Conservation (phyloP, 2,888 invertebrate species). For the Isotomurus palustris region DNA sequence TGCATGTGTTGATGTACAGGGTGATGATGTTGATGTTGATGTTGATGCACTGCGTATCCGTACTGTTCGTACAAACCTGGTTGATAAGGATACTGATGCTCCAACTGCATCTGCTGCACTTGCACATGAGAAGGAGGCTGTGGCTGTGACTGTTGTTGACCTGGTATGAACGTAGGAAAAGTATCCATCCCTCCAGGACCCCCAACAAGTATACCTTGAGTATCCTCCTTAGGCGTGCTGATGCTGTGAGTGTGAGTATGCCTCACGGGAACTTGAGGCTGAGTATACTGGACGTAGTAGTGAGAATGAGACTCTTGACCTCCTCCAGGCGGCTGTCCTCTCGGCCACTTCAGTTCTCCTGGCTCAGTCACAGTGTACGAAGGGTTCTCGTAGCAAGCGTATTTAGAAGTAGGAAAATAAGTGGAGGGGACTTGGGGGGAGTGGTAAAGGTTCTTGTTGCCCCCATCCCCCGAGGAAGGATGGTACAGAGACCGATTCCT, state of each 20-base stretch:
- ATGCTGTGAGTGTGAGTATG: no score
- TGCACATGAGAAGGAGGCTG: background rate
- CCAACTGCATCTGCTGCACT: background rate
- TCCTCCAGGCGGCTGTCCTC: constrained; percentile 16
- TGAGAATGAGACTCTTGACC: no score
- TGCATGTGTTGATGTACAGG: constrained; percentile 7
- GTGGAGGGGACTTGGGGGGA: constrained; percentile 26
- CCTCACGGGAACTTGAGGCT: no score
- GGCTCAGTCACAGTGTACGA: constrained; percentile 45
- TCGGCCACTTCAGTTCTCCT: constrained; percentile 40
- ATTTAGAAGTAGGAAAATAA: constrained; percentile 40
- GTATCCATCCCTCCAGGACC: constrained; percentile 13
- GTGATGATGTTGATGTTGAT: background rate
- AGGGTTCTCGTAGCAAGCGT: constrained; percentile 46
- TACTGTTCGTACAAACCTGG: constrained; percentile 47
- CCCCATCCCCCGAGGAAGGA: no score
- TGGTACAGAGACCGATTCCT: background rate
- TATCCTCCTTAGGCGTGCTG: background rate
- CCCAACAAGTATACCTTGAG: background rate
- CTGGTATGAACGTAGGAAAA: background rate
- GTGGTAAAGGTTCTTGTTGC: constrained; percentile 8
- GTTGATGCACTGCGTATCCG: constrained; percentile 29
- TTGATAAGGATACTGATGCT: background rate
- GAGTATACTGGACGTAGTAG: constrained; percentile 2
- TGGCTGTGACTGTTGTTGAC: background rate